Conservation (phyloP, 2,888 invertebrate genomes). For the Drosophila atripex region DNA sequence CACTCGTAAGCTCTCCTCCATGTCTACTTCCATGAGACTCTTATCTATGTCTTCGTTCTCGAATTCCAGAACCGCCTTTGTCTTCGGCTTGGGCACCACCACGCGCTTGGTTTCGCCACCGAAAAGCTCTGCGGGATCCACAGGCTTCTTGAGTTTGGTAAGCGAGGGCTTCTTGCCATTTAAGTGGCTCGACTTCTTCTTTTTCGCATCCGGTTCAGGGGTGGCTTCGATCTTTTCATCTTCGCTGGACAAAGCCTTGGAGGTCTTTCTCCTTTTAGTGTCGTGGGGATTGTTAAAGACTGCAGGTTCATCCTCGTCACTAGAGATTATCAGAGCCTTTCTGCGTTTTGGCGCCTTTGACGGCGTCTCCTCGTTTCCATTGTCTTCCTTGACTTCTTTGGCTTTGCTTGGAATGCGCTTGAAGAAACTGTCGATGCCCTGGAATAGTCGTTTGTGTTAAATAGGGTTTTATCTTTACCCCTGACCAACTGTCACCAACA, state of each 20-base stretch:
- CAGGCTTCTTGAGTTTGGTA: constrained; percentile 82
- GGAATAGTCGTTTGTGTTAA: not conserved
- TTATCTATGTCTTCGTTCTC: constrained; percentile 86
- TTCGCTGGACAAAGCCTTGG: constrained; percentile 84
- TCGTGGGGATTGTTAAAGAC: constrained; percentile 54
- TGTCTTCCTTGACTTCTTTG: constrained; percentile 19
- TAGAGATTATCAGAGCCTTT: constrained; percentile 50
- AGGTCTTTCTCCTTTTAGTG: constrained; percentile 81
- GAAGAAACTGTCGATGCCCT: constrained; percentile 77
- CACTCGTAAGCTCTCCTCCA: constrained; percentile 48
- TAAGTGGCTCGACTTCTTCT: constrained; percentile 46
- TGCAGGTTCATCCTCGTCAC: constrained; percentile 48
- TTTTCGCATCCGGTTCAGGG: constrained; percentile 85
- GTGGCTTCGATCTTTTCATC: constrained; percentile 86
- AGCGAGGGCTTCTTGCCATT: constrained; percentile 63
- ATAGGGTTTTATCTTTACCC: not conserved
- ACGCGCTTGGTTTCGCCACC: constrained; percentile 86
- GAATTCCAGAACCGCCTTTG: constrained; percentile 83
- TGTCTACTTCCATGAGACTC: constrained; percentile 74
- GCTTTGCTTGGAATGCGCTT: constrained; percentile 53
- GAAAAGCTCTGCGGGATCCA: constrained; percentile 86
- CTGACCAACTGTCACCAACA: constrained; percentile 22
- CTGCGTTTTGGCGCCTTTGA: constrained; percentile 72
- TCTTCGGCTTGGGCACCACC: constrained; percentile 81
- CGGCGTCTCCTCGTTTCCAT: constrained; percentile 27